phyloP scores from a whole-genome alignment of 2,888 invertebrate species.

The Odontothrips loti region DNA sequence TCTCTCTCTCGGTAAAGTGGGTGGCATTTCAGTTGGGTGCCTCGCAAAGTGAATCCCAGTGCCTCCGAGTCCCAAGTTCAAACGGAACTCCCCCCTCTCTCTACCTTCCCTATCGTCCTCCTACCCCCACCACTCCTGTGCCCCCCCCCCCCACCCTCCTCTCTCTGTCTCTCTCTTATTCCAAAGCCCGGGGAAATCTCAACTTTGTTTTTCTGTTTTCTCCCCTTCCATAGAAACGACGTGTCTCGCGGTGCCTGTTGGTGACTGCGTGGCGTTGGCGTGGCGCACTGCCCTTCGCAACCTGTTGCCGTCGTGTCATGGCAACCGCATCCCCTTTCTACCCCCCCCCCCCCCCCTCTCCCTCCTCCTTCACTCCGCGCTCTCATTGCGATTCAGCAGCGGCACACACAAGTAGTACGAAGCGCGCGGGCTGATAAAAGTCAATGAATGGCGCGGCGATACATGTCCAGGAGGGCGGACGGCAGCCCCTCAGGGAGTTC shows the following conservation, averaged over 20 bases:
- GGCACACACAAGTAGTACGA: background rate
- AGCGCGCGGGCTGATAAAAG: background rate
- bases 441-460: background rate
- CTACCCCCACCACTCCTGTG: no score
- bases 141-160: background rate
- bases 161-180: background rate
- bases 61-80: no score
- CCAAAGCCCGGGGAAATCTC: background rate
- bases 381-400: slow-evolving; percentile 4
- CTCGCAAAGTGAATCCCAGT: no score
- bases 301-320: slow-evolving; percentile 44
- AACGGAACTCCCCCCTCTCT: background rate
- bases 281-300: background rate
- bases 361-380: background rate
- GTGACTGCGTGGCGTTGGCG: background rate
- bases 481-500: background rate
- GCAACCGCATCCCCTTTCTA: slow-evolving; percentile 42
- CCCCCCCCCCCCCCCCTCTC: slow-evolving; percentile 41
- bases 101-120: background rate
- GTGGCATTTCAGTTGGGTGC: no score
- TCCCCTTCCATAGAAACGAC: background rate
- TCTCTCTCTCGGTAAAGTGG: background rate
- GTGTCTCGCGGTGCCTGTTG: background rate
- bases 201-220: background rate
- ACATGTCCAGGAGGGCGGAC: background rate